Conservation (phyloP, 2,113 vertebrate species). For the Herpetotheres cachinnans region DNA sequence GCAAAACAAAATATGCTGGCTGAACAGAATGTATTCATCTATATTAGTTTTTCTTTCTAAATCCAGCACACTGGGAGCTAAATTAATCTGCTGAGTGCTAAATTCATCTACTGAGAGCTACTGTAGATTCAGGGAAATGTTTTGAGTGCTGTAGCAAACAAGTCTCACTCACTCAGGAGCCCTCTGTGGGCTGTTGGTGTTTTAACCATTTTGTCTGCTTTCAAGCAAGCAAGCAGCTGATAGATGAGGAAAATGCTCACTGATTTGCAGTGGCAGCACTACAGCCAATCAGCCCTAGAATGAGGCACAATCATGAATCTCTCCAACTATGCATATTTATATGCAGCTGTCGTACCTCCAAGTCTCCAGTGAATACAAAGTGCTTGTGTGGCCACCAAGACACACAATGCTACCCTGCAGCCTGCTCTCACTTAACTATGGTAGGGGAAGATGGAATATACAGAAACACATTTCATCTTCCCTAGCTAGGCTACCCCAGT, state of each 20-base stretch:
- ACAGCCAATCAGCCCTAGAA: constrained; percentile 61
- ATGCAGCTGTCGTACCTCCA: constrained; percentile 72
- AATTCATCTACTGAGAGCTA: constrained; percentile 62
- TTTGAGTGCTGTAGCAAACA: constrained; percentile 42
- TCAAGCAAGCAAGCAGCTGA: constrained; percentile 66
- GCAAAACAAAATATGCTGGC: constrained; percentile 68
- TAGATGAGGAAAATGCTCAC: constrained; percentile 61
- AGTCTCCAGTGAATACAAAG: constrained; percentile 69
- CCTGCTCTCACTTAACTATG: constrained; percentile 40
- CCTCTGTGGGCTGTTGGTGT: constrained; percentile 73
- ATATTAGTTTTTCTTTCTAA: constrained; percentile 67
- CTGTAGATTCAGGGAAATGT: constrained; percentile 52
- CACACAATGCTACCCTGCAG: constrained; percentile 50
- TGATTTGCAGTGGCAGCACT: constrained; percentile 69
- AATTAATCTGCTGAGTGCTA: constrained; percentile 70
- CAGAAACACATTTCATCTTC: constrained; percentile 29
- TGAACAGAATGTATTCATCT: constrained; percentile 66
- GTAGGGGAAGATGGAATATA: constrained; percentile 24
- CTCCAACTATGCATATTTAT: constrained; percentile 76
- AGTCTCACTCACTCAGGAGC: constrained; percentile 71
- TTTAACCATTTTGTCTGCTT: constrained; percentile 75
- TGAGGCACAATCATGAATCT: constrained; percentile 60
- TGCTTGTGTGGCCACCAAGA: constrained; percentile 68
- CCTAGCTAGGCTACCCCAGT: not conserved
- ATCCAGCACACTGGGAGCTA: constrained; percentile 61